phyloP scores from a whole-genome alignment of 2,113 vertebrate species.

The Heteronetta atricapilla region DNA sequence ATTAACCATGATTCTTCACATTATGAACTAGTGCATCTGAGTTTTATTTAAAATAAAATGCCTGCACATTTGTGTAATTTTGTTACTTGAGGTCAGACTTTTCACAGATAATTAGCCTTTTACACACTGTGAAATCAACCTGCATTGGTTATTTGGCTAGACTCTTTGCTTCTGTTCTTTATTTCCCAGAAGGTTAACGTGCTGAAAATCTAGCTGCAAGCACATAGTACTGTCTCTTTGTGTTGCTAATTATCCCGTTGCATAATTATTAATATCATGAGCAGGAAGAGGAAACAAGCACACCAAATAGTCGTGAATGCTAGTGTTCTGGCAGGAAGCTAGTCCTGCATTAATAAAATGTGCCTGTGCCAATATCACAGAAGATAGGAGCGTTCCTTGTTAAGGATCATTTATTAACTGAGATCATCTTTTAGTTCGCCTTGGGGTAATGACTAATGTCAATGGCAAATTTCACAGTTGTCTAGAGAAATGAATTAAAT shows the following conservation, averaged over 20 bases:
- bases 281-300: constrained; percentile 88
- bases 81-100: constrained; percentile 83
- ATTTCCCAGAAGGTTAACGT: constrained; percentile 88
- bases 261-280: constrained; percentile 92
- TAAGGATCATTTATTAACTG: constrained; percentile 99
- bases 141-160: constrained; percentile 86
- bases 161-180: constrained; percentile 84
- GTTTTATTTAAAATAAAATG: constrained; percentile 85
- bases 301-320: constrained; percentile 83
- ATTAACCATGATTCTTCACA: constrained; percentile 66
- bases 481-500: constrained; percentile 99
- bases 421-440: constrained; percentile 98
- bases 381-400: constrained; percentile 90
- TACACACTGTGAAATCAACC: constrained; percentile 88
- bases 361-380: constrained; percentile 88
- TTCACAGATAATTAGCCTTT: constrained; percentile 89
- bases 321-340: constrained; percentile 84
- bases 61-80: constrained; percentile 82
- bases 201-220: constrained; percentile 85
- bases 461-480: constrained; percentile 99
- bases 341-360: constrained; percentile 88
- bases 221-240: constrained; percentile 83
- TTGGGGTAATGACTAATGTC: constrained; percentile 98
- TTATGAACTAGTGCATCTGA: constrained; percentile 69
- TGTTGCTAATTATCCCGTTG: constrained; percentile 90